A percentile compares a stretch with the other conserved stretches of the same genome.
Conservation (phyloP, 30 jellyfish, hydroid and myxozoan species). For the Cassiopea xamachana region DNA sequence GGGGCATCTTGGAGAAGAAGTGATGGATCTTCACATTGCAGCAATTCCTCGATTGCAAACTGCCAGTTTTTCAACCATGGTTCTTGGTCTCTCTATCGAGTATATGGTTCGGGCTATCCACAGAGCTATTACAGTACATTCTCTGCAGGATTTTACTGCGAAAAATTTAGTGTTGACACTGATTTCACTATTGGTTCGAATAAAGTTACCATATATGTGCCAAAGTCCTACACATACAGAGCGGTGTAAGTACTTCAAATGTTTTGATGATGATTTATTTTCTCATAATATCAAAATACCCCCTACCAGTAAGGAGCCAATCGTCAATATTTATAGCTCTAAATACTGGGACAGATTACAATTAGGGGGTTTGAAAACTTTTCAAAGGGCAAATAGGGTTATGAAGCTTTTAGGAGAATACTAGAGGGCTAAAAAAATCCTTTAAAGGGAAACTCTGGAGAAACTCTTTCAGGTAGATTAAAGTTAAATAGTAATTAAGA, state of each 20-base stretch:
- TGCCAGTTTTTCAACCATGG: slow-evolving; percentile 66
- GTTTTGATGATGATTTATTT: too few relatives aligned
- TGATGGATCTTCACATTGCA: slow-evolving; percentile 42
- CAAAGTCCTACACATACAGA: slow-evolving; percentile 45
- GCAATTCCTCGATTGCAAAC: slow-evolving; percentile 34
- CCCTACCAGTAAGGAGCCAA: too few relatives aligned
- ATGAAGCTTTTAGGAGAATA: too few relatives aligned
- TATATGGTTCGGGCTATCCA: not conserved
- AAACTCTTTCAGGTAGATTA: too few relatives aligned
- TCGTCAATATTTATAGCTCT: too few relatives aligned
- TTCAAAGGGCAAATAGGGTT: too few relatives aligned
- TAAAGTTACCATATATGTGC: slow-evolving; percentile 25
- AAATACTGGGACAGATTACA: too few relatives aligned
- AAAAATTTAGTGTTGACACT: slow-evolving; percentile 22
- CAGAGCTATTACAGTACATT: slow-evolving; percentile 17
- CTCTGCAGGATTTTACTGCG: slow-evolving; percentile 62
- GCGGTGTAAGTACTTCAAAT: slow-evolving; percentile 31
- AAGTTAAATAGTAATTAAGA: too few relatives aligned
- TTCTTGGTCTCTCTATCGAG: slow-evolving; percentile 23
- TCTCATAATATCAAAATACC: too few relatives aligned
- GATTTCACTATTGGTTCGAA: slow-evolving; percentile 64
- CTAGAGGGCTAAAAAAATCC: too few relatives aligned
- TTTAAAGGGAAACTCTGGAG: too few relatives aligned
- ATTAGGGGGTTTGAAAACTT: too few relatives aligned
- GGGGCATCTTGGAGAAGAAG: slow-evolving; percentile 64